Conservation (phyloP, 2,888 invertebrate species). For the Drosophila kokeensis region DNA sequence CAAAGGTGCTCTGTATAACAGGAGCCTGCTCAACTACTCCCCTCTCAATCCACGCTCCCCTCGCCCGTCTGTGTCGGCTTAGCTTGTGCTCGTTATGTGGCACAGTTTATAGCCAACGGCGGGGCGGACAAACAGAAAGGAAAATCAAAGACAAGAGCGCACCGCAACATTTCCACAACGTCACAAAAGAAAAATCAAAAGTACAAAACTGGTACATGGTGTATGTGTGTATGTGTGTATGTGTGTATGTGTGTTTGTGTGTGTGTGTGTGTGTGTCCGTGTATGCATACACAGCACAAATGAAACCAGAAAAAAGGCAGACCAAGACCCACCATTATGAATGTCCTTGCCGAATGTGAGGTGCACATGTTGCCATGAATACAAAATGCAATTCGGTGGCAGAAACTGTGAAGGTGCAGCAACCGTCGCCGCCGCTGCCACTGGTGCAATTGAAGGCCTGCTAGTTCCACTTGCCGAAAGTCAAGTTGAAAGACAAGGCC, state of each 20-base stretch:
- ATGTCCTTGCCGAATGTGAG: slow-evolving; percentile 46
- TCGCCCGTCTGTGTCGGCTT: slow-evolving; percentile 3
- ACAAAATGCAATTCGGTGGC: slow-evolving; percentile 62
- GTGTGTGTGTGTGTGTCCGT: slow-evolving; percentile 11
- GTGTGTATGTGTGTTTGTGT: slow-evolving; percentile 13
- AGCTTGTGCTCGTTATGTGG: slow-evolving; percentile 50
- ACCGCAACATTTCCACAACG: slow-evolving; percentile 53
- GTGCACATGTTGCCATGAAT: slow-evolving; percentile 69
- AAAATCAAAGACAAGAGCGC: slow-evolving; percentile 68
- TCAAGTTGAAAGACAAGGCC: slow-evolving; percentile 76
- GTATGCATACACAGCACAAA: slow-evolving; percentile 15
- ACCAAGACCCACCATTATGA: slow-evolving; percentile 14
- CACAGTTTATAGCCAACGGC: slow-evolving; percentile 65
- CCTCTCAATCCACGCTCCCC: neutral
- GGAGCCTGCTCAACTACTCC: neutral
- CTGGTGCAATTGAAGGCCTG: slow-evolving; percentile 29
- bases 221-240: slow-evolving; percentile 14
- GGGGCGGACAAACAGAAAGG: slow-evolving; percentile 32
- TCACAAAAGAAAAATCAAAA: slow-evolving; percentile 68
- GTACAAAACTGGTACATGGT: slow-evolving; percentile 53
- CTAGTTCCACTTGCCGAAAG: slow-evolving; percentile 64
- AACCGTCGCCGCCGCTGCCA: neutral
- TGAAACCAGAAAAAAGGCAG: slow-evolving; percentile 19
- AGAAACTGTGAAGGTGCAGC: slow-evolving; percentile 30
- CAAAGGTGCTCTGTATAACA: slow-evolving; percentile 29